These are phyloP conservation scores for Acanthaster planci DNA, from an alignment of 35 echinoderm and acorn worm genomes.

Conservation along the genomic window DNA sequence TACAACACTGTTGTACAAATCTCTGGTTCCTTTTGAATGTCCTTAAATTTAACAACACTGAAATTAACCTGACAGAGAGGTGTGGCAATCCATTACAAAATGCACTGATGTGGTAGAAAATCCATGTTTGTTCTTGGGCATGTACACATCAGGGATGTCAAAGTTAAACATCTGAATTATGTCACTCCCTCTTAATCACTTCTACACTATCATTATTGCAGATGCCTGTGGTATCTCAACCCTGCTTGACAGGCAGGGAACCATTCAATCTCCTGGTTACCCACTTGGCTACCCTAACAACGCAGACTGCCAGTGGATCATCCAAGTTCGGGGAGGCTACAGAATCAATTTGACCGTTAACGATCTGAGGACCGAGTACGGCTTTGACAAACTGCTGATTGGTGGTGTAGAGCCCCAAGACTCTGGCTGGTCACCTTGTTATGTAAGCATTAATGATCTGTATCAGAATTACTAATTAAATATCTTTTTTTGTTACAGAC, in stretches of 20 bases:
- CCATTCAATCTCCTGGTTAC: slow-evolving; percentile 73
- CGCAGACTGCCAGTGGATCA: slow-evolving; percentile 91
- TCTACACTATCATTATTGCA: slow-evolving; percentile 25
- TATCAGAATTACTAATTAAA: too few relatives aligned
- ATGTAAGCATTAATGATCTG: slow-evolving; percentile 65
- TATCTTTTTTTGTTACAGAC: too few relatives aligned
- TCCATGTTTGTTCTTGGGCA: neutral
- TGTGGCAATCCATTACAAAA: neutral
- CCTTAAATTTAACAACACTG: too few relatives aligned
- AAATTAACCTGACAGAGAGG: too few relatives aligned
- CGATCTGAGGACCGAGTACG: slow-evolving; percentile 59
- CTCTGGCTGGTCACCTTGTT: slow-evolving; percentile 49
- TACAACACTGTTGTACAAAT: too few relatives aligned
- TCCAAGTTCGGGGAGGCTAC: slow-evolving; percentile 71
- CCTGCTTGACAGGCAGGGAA: slow-evolving; percentile 51
- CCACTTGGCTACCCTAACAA: slow-evolving; percentile 65
- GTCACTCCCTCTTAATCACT: neutral
- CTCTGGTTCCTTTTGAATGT: too few relatives aligned
- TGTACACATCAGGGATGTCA: neutral
- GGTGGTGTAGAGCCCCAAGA: slow-evolving; percentile 60
- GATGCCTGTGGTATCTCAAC: slow-evolving; percentile 70
- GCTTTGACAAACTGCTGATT: slow-evolving; percentile 72
- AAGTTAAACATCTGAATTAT: neutral
- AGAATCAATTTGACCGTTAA: slow-evolving; percentile 73
- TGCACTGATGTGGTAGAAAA: neutral